Evolutionary conservation across 2,113 vertebrate species (phyloP).

Genomic region (Poecilia latipinna): DNA sequence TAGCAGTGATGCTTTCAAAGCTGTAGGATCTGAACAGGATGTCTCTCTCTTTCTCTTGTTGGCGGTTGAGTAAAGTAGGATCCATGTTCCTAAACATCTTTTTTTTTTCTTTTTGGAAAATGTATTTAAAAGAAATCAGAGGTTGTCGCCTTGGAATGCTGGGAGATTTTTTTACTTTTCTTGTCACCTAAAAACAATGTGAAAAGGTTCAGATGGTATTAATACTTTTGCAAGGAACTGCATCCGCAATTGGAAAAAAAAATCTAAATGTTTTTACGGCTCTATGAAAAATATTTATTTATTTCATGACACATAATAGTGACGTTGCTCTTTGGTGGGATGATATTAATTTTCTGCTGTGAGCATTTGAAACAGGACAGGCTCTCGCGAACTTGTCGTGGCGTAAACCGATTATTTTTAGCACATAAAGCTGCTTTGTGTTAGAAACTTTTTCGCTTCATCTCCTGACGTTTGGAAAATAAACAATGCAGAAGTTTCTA

Average conservation of each 20-base stretch:
- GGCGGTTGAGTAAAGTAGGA: too few species aligned
- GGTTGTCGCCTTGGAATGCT: too few species aligned
- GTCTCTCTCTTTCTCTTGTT: too few species aligned
- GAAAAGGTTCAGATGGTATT: background rate
- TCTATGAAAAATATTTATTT: background rate
- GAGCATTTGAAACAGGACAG: background rate
- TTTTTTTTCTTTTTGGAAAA: too few species aligned
- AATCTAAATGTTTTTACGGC: too few species aligned
- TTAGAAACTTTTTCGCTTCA: background rate
- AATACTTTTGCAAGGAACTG: background rate
- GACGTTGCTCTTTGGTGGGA: background rate
- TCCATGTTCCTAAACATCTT: too few species aligned
- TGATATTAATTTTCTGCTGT: background rate
- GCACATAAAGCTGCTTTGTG: slow-evolving; percentile 27
- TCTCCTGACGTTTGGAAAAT: slow-evolving; percentile 14
- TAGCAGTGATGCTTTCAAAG: too few species aligned
- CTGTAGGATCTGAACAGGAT: too few species aligned
- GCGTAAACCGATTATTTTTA: slow-evolving; percentile 34
- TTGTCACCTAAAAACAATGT: background rate
- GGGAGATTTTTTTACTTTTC: background rate
- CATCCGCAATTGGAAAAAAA: background rate
- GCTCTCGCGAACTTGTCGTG: background rate
- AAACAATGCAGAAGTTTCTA: slow-evolving; percentile 22
- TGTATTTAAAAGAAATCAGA: too few species aligned
- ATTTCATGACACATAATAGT: slow-evolving; percentile 10